Evolutionary conservation across 2,888 invertebrate genomes (phyloP).

Genomic region (Spilarctia lutea): DNA sequence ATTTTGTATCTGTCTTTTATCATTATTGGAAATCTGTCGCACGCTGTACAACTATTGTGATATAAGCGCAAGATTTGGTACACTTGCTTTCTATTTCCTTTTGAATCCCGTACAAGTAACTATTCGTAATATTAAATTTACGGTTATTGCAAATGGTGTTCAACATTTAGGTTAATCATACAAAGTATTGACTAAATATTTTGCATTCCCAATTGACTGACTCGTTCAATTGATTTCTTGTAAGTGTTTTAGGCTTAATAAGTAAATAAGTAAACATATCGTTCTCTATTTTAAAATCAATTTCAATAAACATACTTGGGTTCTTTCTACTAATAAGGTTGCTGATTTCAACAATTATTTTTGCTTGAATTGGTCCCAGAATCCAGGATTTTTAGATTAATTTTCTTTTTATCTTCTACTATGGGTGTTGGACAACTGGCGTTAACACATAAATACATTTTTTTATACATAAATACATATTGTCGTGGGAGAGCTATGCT

Average conservation of each 20-base stretch:
- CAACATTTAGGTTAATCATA: neutral
- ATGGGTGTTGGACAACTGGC: too few relatives aligned
- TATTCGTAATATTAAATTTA: neutral
- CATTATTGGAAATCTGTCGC: slow-evolving; percentile 45
- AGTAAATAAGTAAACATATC: too few relatives aligned
- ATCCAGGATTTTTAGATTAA: too few relatives aligned
- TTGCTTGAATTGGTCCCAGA: too few relatives aligned
- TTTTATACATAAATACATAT: too few relatives aligned
- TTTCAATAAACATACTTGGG: too few relatives aligned
- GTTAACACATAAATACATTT: too few relatives aligned
- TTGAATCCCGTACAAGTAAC: neutral
- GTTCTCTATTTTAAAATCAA: too few relatives aligned
- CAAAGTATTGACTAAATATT: neutral
- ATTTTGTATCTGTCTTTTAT: slow-evolving; percentile 24
- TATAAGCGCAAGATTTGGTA: neutral
- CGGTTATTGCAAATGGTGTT: neutral
- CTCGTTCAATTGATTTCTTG: neutral
- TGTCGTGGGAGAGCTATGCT: too few relatives aligned
- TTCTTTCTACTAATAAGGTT: too few relatives aligned
- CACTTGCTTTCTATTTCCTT: neutral
- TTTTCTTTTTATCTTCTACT: too few relatives aligned
- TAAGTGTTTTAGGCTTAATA: neutral
- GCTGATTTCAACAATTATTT: too few relatives aligned
- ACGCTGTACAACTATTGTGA: slow-evolving; percentile 1
- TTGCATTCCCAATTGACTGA: neutral